Conservation (phyloP, 2,797 vertebrate species). For the Paramormyrops hopkinsi region DNA sequence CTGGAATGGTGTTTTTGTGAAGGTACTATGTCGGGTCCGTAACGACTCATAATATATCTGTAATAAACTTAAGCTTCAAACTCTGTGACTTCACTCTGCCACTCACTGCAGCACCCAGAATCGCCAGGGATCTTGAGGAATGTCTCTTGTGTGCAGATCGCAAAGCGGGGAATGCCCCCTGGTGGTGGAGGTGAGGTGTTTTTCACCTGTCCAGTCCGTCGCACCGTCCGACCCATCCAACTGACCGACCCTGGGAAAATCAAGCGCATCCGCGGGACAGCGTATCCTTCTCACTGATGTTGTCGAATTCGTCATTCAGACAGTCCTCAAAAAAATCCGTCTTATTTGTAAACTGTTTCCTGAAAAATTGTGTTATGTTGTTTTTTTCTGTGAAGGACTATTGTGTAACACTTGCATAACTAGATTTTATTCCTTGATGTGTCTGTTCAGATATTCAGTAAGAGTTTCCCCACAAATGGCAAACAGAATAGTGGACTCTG, state of each 20-base stretch:
- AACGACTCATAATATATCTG: neutral
- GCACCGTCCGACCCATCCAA: constrained; percentile 75
- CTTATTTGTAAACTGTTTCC: neutral
- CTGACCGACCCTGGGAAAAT: constrained; percentile 89
- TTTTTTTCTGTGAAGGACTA: neutral
- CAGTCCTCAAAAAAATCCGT: neutral
- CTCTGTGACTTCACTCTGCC: neutral
- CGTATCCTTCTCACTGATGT: constrained; percentile 77
- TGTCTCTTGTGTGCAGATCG: constrained; percentile 52
- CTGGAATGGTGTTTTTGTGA: neutral
- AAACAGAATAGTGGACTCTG: constrained; percentile 89
- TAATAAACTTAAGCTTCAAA: neutral
- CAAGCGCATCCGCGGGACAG: constrained; percentile 89
- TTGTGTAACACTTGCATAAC: neutral
- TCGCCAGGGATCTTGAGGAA: neutral
- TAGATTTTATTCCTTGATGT: constrained; percentile 44
- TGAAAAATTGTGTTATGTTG: neutral
- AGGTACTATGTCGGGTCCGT: neutral
- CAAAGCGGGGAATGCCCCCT: constrained; percentile 87
- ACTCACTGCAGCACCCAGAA: neutral
- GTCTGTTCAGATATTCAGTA: constrained; percentile 71
- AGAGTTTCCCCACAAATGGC: constrained; percentile 94
- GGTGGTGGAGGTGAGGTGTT: constrained; percentile 87
- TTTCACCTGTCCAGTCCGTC: constrained; percentile 79
- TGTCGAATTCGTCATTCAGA: neutral